phyloP scores from a whole-genome alignment of 1,140 invertebrate species.

The Calephelis virginiensis region DNA sequence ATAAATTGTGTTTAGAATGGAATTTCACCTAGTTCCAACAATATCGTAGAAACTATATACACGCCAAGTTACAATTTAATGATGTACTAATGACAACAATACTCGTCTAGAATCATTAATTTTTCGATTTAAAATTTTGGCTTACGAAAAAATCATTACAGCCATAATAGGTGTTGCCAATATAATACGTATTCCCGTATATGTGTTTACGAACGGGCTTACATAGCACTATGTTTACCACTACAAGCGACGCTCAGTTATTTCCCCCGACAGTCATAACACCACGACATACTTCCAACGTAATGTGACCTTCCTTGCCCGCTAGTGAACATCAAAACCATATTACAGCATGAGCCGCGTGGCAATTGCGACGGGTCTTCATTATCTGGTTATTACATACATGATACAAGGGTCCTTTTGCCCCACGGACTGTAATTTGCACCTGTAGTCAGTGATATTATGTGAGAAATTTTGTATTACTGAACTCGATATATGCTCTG shows the following conservation, averaged over 20 bases:
- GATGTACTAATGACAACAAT: too few species aligned
- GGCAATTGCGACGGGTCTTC: conserved; percentile 44
- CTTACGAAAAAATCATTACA: too few species aligned
- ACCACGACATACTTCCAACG: conserved; percentile 54
- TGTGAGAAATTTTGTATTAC: conserved; percentile 64
- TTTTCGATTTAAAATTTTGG: too few species aligned
- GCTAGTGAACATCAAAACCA: conserved; percentile 41
- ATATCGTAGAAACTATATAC: too few species aligned
- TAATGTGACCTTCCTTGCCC: conserved; percentile 53
- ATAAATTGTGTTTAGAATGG: too few species aligned
- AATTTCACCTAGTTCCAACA: too few species aligned
- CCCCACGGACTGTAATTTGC: conserved; percentile 65
- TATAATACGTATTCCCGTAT: conserved; percentile 37
- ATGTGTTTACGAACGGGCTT: conserved; percentile 54
- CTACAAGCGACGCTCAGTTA: conserved; percentile 59
- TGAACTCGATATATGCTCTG: conserved; percentile 43
- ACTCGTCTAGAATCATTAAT: too few species aligned
- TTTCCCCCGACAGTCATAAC: conserved; percentile 72
- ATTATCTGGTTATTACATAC: conserved; percentile 47
- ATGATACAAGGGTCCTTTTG: conserved; percentile 57
- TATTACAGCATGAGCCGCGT: conserved; percentile 23
- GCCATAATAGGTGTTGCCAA: not conserved
- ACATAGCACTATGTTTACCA: conserved; percentile 51
- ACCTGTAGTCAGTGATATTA: conserved; percentile 69
- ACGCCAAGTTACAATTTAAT: too few species aligned